A percentile compares a stretch with the other conserved stretches of the same genome.
These are phyloP conservation scores for Eledone cirrhosa DNA, from an alignment of 2,888 invertebrate species.

Conservation along the genomic window DNA sequence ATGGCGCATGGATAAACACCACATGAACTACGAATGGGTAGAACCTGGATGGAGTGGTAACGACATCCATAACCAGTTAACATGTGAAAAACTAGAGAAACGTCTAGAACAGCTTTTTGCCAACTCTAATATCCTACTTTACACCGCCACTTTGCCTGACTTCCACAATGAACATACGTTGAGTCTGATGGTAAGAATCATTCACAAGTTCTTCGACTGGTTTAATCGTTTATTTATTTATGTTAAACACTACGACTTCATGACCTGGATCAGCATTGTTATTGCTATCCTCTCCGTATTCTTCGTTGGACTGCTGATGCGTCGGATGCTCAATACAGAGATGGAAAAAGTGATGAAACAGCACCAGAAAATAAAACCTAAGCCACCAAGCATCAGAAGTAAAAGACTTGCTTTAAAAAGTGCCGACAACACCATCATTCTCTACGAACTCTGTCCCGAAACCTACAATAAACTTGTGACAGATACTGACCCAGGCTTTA, in stretches of 20 bases:
- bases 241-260: slow-evolving; percentile 71
- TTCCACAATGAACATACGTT: slow-evolving; percentile 59
- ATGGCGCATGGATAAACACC: slow-evolving; percentile 87
- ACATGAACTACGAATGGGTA: slow-evolving; percentile 91
- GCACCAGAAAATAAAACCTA: slow-evolving; percentile 36
- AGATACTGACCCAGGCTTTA: slow-evolving; percentile 92
- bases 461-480: slow-evolving; percentile 94
- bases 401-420: slow-evolving; percentile 55
- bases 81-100: slow-evolving; percentile 44
- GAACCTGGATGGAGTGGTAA: slow-evolving; percentile 72
- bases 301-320: slow-evolving; percentile 84
- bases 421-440: slow-evolving; percentile 52
- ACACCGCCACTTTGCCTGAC: slow-evolving; percentile 49
- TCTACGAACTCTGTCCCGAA: slow-evolving; percentile 93
- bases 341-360: slow-evolving; percentile 47
- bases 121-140: slow-evolving; percentile 47
- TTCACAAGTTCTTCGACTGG: slow-evolving; percentile 52
- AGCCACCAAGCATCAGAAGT: slow-evolving; percentile 33
- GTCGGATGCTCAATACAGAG: slow-evolving; percentile 63
- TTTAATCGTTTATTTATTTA: slow-evolving; percentile 43
- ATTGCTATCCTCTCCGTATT: slow-evolving; percentile 82
- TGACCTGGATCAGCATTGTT: slow-evolving; percentile 81
- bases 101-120: slow-evolving; percentile 49
- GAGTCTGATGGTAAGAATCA: slow-evolving; percentile 53
- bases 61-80: slow-evolving; percentile 58